These are phyloP conservation scores for Andrena chrysosceles DNA, from an alignment of 2,888 invertebrate genomes.

Conservation along the genomic window DNA sequence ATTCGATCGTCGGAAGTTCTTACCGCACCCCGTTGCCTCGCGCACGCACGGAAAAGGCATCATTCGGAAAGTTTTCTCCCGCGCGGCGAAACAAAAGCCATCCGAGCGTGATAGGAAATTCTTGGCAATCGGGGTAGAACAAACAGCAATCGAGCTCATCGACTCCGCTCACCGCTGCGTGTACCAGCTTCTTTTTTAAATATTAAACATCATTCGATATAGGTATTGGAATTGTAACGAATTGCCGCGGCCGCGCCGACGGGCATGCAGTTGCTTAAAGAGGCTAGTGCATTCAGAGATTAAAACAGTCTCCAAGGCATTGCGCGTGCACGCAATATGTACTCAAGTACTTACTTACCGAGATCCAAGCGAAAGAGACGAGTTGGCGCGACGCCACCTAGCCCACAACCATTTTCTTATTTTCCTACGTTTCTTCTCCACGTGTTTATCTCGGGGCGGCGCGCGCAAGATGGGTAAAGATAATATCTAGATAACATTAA, in stretches of 20 bases:
- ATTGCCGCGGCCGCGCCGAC: neutral
- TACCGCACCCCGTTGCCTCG: no score
- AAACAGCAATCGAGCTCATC: slow-evolving; percentile 36
- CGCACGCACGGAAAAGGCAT: slow-evolving; percentile 4
- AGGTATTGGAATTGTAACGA: neutral
- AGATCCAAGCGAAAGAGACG: no score
- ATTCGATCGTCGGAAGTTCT: neutral
- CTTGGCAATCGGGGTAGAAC: slow-evolving; percentile 21
- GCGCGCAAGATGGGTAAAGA: no score
- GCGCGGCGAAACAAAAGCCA: slow-evolving; percentile 28
- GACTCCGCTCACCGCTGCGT: neutral
- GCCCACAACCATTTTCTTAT: no score
- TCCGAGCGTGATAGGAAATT: slow-evolving; percentile 5
- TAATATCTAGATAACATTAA: no score
- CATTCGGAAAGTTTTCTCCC: slow-evolving; percentile 11
- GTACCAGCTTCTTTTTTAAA: slow-evolving; percentile 8
- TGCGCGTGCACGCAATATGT: no score
- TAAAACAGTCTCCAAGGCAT: no score
- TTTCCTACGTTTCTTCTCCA: no score
- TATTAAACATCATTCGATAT: slow-evolving; percentile 32
- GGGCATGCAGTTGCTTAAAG: neutral
- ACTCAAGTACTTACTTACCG: no score
- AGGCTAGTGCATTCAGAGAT: no score
- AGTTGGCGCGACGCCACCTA: no score
- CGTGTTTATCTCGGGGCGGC: no score